These are phyloP conservation scores for Probaryconus sp. DNA, from an alignment of 1,140 invertebrate species.

Conservation along the genomic window DNA sequence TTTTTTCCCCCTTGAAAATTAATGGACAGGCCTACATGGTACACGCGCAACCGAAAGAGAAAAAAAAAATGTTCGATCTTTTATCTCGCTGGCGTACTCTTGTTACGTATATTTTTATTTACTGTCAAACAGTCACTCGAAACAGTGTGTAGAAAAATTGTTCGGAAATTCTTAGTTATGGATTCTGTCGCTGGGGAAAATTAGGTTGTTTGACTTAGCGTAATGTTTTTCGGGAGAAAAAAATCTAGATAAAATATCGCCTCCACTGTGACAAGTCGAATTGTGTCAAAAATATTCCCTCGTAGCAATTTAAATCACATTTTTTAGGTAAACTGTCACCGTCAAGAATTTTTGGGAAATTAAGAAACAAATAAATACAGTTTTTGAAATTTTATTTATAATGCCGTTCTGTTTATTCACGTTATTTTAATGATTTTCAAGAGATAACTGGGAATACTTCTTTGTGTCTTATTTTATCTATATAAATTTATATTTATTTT, in stretches of 20 bases:
- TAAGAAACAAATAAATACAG: no score
- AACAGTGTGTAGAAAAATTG: constrained; percentile 8
- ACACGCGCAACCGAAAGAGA: constrained; percentile 18
- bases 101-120: constrained; percentile 32
- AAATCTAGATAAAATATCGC: constrained; percentile 33
- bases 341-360: no score
- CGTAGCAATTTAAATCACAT: no score
- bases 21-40: constrained; percentile 64
- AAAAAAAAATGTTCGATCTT: constrained; percentile 42
- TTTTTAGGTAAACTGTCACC: no score
- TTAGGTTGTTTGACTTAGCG: no score
- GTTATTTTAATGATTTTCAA: no score
- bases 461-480: no score
- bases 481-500: no score
- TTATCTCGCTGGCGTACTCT: constrained; percentile 16
- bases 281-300: no score
- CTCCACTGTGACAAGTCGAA: neutral
- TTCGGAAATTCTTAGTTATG: constrained; percentile 10
- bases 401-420: no score
- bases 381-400: no score
- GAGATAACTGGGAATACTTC: no score
- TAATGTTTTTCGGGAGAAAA: neutral
- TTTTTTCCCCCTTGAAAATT: constrained; percentile 70
- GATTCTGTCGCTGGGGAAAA: constrained; percentile 23
- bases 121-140: constrained; percentile 15